Evolutionary conservation across 2,113 vertebrate genomes (phyloP).

Genomic region (Gasterosteus aculeatus): DNA sequence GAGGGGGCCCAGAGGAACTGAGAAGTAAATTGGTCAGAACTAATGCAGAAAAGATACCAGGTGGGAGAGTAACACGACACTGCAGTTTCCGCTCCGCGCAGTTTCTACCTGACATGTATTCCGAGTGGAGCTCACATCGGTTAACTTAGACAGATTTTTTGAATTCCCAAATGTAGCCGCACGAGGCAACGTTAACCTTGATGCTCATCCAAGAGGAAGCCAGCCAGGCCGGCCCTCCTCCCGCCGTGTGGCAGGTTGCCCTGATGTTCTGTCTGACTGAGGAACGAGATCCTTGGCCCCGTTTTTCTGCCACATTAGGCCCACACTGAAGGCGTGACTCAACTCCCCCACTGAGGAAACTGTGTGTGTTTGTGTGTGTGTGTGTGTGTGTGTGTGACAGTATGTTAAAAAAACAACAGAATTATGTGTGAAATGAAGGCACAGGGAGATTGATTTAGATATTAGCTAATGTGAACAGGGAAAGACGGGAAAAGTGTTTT

Average conservation of each 20-base stretch:
- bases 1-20: conserved; percentile 47
- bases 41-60: conserved; percentile 59
- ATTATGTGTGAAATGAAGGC: not conserved
- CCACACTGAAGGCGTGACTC: conserved; percentile 52
- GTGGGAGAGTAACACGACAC: conserved; percentile 41
- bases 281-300: conserved; percentile 59
- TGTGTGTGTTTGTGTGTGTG: not conserved
- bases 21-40: conserved; percentile 68
- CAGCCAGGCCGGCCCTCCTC: conserved; percentile 20
- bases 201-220: conserved; percentile 46
- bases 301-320: conserved; percentile 73
- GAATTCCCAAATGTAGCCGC: conserved; percentile 21
- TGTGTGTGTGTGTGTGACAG: not conserved
- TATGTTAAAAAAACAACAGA: not conserved
- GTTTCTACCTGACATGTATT: conserved; percentile 14
- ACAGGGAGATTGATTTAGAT: conserved; percentile 10
- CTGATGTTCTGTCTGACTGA: conserved; percentile 52
- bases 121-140: conserved; percentile 25
- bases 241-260: conserved; percentile 29
- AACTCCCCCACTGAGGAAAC: conserved; percentile 25
- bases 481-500: conserved; percentile 19
- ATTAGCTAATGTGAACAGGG: conserved; percentile 20
- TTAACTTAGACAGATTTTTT: conserved; percentile 40
- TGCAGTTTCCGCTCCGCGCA: conserved; percentile 31
- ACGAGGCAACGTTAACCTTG: conserved; percentile 39